A percentile compares a stretch with the other conserved stretches of the same genome.
Conservation (phyloP, 2,888 invertebrate genomes). For the Petrophora chlorosata region DNA sequence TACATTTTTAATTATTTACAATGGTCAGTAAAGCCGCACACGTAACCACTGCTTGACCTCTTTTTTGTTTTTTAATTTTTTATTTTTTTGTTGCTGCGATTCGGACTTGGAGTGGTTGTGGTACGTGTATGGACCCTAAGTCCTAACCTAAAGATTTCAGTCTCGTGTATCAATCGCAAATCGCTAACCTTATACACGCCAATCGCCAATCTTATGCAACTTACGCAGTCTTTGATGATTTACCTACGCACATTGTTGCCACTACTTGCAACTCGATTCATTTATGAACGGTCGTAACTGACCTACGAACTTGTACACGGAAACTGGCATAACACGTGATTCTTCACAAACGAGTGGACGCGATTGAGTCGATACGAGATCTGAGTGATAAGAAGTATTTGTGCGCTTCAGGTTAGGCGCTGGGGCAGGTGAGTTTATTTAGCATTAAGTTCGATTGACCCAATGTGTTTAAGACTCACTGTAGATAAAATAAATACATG, state of each 20-base stretch:
- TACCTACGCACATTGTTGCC: conserved; percentile 2
- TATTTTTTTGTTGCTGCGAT: too few species aligned
- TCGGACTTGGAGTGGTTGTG: too few species aligned
- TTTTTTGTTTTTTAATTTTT: too few species aligned
- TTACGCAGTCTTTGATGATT: neutral
- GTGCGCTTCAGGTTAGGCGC: neutral
- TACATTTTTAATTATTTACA: too few species aligned
- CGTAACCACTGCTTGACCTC: too few species aligned
- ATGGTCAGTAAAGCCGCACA: too few species aligned
- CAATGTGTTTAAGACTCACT: too few species aligned
- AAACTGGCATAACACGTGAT: conserved; percentile 16
- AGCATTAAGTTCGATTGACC: too few species aligned
- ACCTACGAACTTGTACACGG: conserved; percentile 22
- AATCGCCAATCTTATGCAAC: conserved; percentile 6
- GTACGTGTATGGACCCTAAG: too few species aligned
- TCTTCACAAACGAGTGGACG: conserved; percentile 8
- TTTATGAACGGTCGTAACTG: conserved; percentile 11
- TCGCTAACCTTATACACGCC: neutral
- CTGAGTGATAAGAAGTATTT: neutral
- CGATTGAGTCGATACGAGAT: conserved; percentile 5
- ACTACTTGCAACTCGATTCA: conserved; percentile 3
- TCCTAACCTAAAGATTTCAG: too few species aligned
- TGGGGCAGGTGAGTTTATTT: conserved; percentile 6
- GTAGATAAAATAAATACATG: too few species aligned
- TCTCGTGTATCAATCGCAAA: too few species aligned